Base-by-base conservation (phyloP, 2,113 vertebrate genomes). In the Vulpes ferrilata region DNA sequence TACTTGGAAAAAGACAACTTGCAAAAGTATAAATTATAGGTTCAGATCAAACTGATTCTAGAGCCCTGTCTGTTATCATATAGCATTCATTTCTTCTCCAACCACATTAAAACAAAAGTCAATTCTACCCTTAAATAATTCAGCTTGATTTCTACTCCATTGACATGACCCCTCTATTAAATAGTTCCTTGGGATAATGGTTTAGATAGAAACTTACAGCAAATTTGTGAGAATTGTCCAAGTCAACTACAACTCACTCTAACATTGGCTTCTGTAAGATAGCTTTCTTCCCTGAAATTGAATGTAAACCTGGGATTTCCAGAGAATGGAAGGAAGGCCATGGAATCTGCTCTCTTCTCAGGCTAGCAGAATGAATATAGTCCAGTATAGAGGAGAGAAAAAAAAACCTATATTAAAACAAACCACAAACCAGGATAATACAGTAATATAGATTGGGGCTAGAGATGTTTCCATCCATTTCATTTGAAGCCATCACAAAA, bases 171-270 rank as follows among this genome's bases (percentile, higher is more conserved):
- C 30, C n/a, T 43, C 35, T 11, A 35, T 78, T 60, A n/a, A 90
- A 38, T 35, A 23, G 5, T 38, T 88, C 55, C 67, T 55, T 12
- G 48, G 90, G 38, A 43, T 86, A 25, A 12, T n/a, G 65, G 12
- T 67, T 93, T 59, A 83, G 60, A 27, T 55, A 48, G 90, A 73
- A 60, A 85, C 25, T 93, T 90, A 6, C 12, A 65, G 69, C 30
- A 64, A 84, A 90, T 93, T 88, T 55, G 51, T 71, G 38, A 94
- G 53, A 92, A 82, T 7, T 17, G 30, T 90, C 35, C 20, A 92
- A 38, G 20, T 62, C 35, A 55, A 20, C 74, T 90, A 35, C 3
- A 57, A 3, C 65, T 92, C 5, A 55, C 11, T 53, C 13, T 32
- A 53, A 55, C 64, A 57, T 11, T 76, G 43, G 51, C 59, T 64